Base-by-base conservation (phyloP, 2,888 invertebrate species). In the Xanthia icteritia region DNA sequence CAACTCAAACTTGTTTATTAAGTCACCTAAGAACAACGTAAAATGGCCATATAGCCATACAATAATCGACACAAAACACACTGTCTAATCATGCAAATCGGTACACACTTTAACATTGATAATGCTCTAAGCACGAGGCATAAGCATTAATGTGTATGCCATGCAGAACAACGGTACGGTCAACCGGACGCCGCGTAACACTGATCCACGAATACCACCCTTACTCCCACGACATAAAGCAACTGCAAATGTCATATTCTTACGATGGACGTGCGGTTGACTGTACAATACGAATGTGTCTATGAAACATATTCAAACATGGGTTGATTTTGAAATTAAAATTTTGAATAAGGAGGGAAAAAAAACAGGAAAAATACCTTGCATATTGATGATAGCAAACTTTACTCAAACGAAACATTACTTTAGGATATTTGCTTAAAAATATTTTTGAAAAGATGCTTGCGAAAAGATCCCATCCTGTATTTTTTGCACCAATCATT, bases 141-240 rank as follows among this genome's bases (percentile, higher is more conserved):
- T 86, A 94, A 93, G 94, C 94, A 90, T 90, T 88, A 79, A 87
- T 79, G 76, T 60, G n/a, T 79, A 88, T 89, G 85, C 86, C 90
- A 92, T 92, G 92, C 91, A 89, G 63, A 58, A 58, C 45, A 31
- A 72, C 5, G n/a, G 56, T 36, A 81, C 42, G 5, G 48, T 58
- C 48, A 74, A 42, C 48, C 6, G 23, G 20, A 23, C 8, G 20
- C n/a, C 31, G 42, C 42, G 36, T 39, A 42, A 31, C 17, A 76
- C 42, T 1, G 17, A 20, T 48, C 5, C 5, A 48, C 48, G 5
- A 48, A 48, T 48, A 36, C 6, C n/a, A 39, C 15, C 5, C 5
- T 36, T 39, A 42, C 1, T 15, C 23, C 8, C 23, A 70, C 17
- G 31, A 42, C n/a, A 58, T 45, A 39, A 36, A 56, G 31, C 3